A percentile compares a stretch with the other conserved stretches of the same genome.
phyloP scores from a whole-genome alignment of 92 coral and sea anemone genomes.

The Zoanthus gigantus region DNA sequence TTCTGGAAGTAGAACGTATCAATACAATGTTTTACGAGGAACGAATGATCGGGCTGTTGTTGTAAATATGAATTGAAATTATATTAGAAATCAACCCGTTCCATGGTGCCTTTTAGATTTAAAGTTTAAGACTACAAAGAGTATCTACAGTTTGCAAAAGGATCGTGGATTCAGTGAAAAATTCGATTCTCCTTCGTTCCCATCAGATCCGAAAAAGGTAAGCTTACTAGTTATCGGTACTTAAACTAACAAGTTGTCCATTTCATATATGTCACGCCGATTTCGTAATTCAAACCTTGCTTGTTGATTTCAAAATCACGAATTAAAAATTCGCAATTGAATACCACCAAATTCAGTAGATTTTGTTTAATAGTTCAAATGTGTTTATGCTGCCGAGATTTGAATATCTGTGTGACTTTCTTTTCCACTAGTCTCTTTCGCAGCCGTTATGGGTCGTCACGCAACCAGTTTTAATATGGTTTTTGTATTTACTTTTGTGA shows the following conservation, averaged over 20 bases:
- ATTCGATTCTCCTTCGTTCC: neutral
- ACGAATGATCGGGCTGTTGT: neutral
- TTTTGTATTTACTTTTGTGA: too few relatives aligned
- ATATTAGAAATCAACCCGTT: neutral
- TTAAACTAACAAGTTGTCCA: neutral
- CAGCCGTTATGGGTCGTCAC: too few relatives aligned
- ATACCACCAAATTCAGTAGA: too few relatives aligned
- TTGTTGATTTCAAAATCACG: neutral
- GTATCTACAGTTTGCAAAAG: slow-evolving; percentile 13
- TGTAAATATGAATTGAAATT: too few relatives aligned
- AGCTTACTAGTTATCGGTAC: neutral
- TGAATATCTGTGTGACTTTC: too few relatives aligned
- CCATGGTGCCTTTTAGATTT: neutral
- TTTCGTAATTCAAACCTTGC: neutral
- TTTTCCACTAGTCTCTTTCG: too few relatives aligned
- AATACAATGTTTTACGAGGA: neutral
- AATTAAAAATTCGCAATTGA: neutral
- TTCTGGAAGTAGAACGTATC: neutral
- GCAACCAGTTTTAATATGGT: too few relatives aligned
- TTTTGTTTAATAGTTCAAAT: too few relatives aligned
- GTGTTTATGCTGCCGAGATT: too few relatives aligned
- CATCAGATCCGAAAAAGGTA: slow-evolving; percentile 23
- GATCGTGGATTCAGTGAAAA: neutral
- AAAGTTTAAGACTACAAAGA: slow-evolving; percentile 29
- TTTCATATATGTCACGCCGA: neutral